Percentiles rank a stretch among this genome's conserved stretches.
Evolutionary conservation across 1,140 invertebrate genomes (phyloP).

Genomic region (Drosophila pandora): DNA sequence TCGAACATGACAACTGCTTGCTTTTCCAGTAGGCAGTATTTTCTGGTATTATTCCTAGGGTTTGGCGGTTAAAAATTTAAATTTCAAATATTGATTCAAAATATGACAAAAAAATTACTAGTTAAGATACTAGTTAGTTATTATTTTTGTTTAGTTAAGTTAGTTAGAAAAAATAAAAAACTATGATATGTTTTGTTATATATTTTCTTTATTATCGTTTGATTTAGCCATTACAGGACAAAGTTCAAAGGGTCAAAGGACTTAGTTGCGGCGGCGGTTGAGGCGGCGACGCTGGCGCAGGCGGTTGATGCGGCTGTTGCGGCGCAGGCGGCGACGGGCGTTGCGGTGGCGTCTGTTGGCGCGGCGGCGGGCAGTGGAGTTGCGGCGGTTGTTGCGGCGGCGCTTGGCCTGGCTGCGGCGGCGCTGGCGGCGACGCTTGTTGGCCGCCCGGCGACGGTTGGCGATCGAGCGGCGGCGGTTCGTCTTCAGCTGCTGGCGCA

Average conservation of each 20-base stretch:
- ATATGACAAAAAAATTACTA: too few species aligned
- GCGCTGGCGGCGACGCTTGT: constrained; percentile 1
- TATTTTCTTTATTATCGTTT: constrained; percentile 16
- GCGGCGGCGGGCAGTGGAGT: neutral
- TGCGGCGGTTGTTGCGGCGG: neutral
- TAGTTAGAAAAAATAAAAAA: too few species aligned
- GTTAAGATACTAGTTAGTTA: too few species aligned
- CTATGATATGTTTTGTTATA: neutral
- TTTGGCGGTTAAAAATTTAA: too few species aligned
- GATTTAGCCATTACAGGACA: constrained; percentile 5
- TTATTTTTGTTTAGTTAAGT: too few species aligned
- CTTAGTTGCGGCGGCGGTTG: constrained; percentile 37
- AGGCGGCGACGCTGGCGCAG: constrained; percentile 24
- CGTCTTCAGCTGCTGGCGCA: constrained; percentile 12
- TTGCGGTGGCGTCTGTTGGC: constrained; percentile 12
- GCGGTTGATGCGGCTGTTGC: constrained; percentile 11
- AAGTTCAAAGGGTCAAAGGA: neutral
- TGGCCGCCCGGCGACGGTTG: constrained; percentile 1
- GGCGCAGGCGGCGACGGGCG: constrained; percentile 31
- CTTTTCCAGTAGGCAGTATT: too few species aligned
- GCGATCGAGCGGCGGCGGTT: neutral
- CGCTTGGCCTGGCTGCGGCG: neutral
- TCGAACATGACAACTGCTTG: too few species aligned
- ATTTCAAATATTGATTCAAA: too few species aligned
- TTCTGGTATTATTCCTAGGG: too few species aligned